Percentiles rank a stretch among this genome's conserved stretches.
phyloP scores from a whole-genome alignment of 2,888 invertebrate genomes.

The Stegana nigrithorax region DNA sequence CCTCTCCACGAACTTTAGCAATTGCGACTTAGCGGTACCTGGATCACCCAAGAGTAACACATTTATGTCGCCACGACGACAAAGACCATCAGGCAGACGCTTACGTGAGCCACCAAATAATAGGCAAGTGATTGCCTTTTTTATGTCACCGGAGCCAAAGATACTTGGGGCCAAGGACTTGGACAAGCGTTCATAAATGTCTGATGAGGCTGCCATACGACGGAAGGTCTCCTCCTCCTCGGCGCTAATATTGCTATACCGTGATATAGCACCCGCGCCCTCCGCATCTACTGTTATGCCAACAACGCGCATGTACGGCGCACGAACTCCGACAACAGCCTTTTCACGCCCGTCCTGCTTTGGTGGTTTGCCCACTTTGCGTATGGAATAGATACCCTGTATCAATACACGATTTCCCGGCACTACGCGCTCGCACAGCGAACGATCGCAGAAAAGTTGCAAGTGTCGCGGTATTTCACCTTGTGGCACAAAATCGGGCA shows the following conservation, averaged over 20 bases:
- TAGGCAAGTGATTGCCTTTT: slow-evolving; percentile 95
- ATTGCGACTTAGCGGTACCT: slow-evolving; percentile 98
- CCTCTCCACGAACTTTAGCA: slow-evolving; percentile 96
- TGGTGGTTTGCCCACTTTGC: slow-evolving; percentile 78
- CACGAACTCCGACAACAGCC: slow-evolving; percentile 88
- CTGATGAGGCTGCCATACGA: slow-evolving; percentile 84
- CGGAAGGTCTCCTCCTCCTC: slow-evolving; percentile 77
- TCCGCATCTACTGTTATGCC: slow-evolving; percentile 90
- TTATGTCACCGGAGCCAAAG: slow-evolving; percentile 92
- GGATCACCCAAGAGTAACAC: slow-evolving; percentile 96
- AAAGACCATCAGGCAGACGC: slow-evolving; percentile 92
- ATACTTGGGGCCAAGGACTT: slow-evolving; percentile 97
- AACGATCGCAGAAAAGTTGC: slow-evolving; percentile 92
- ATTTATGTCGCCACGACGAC: slow-evolving; percentile 96
- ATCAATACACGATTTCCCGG: slow-evolving; percentile 96
- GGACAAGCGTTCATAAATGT: slow-evolving; percentile 89
- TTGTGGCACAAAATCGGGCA: slow-evolving; percentile 89
- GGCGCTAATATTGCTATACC: slow-evolving; percentile 70
- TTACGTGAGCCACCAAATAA: slow-evolving; percentile 94
- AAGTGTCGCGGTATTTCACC: slow-evolving; percentile 98
- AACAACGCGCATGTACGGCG: slow-evolving; percentile 94
- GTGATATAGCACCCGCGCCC: slow-evolving; percentile 75
- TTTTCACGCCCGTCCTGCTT: slow-evolving; percentile 81
- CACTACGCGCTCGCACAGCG: slow-evolving; percentile 91
- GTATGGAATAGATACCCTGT: slow-evolving; percentile 96